Base-by-base conservation (phyloP, 2,888 invertebrate genomes). In the Lepidocyrtoides sp. region DNA sequence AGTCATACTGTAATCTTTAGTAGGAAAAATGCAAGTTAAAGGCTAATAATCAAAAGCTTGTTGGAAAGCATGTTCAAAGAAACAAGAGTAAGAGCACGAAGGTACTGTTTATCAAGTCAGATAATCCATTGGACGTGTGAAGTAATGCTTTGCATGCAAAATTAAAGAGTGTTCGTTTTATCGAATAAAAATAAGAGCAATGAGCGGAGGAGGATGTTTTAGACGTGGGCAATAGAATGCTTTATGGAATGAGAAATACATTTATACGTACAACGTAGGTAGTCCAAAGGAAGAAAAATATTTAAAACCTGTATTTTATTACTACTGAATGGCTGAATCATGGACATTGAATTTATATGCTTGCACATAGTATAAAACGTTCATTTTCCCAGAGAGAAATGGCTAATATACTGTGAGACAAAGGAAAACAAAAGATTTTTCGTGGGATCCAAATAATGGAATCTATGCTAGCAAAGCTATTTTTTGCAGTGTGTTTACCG, bases 51-150 rank as follows among this genome's bases (percentile, higher is more conserved):
- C 23, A 29, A 12, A 14, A 14, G 32, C 63, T 29, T 63, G 26
- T 26, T 48, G 10, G 75, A 20, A 72, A 8, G n/a, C 44, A 51
- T 75, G 48, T 48, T 26, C 23, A 29, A 17, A 8, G 5, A 8
- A 75, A 20, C 66, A 66, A 8, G 36, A 26, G 23, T 2, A 51
- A 41, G 36, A 17, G 66, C 84, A 85, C 57, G 75, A 75, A 85
- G 20, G 75, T 44, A 57, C 41, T 63, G 63, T 77, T 77, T 77
- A 87, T 87, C 86, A 77, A 77, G 48, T 41, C 60, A 60, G 86
- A 77, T 87, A 87, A 87, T 87, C 77, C 63, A 77, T 72, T 63
- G 54, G 77, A 77, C 63, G 86, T 87, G 86, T 60, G 63, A 87
- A 87, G 86, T 75, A 48, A 77, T 60, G 77, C 12, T 77, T 77